These are phyloP conservation scores for Cephus spinipes DNA, from an alignment of 2,888 invertebrate species.

Conservation along the genomic window DNA sequence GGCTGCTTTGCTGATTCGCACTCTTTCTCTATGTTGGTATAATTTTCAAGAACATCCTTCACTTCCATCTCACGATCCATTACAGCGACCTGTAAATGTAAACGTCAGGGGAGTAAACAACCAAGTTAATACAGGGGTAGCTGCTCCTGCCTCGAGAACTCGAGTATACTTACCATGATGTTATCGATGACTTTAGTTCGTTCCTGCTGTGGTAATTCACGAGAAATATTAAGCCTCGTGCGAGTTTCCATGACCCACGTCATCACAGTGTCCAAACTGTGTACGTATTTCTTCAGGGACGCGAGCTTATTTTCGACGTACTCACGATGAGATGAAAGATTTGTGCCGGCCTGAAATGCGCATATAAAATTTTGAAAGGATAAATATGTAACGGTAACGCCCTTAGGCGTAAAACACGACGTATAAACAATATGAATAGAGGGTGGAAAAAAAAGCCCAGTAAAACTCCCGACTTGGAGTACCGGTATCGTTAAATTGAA, in stretches of 20 bases:
- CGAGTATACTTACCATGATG: conserved; percentile 62
- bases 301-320: conserved; percentile 71
- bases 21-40: conserved; percentile 73
- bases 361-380: not conserved
- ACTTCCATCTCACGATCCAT: conserved; percentile 72
- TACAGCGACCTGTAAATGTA: conserved; percentile 62
- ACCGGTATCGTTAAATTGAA: not conserved
- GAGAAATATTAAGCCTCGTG: conserved; percentile 66
- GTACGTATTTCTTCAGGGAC: conserved; percentile 70
- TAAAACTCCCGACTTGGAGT: not conserved
- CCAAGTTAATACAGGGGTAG: not conserved
- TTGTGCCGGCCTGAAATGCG: conserved; percentile 64
- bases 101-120: not conserved
- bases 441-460: not conserved
- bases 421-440: not conserved
- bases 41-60: conserved; percentile 74
- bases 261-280: conserved; percentile 71
- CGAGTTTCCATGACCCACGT: conserved; percentile 70
- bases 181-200: conserved; percentile 64
- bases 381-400: not conserved
- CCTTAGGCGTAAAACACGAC: not conserved
- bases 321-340: conserved; percentile 69
- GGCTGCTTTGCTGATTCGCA: conserved; percentile 67
- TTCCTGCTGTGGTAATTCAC: conserved; percentile 65
- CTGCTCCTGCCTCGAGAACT: not conserved